Evolutionary conservation across 2,797 vertebrate species (phyloP), one percentile per base, ranked within the genome.

Genomic region (Gymnopithys bicolor): DNA sequence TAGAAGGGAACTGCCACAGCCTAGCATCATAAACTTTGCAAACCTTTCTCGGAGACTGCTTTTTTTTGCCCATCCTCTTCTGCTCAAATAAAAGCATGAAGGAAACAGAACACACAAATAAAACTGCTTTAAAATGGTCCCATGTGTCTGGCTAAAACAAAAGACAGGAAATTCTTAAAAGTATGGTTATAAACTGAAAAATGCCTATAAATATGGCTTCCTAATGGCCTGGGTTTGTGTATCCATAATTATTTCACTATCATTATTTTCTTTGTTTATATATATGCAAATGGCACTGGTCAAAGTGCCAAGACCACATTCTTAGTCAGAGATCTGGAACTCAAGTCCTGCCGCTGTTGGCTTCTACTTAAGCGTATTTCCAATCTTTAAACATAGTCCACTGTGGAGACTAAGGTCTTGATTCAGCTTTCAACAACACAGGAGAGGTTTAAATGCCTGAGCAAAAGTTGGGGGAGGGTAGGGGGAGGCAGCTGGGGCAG

Each of bases 101-200:
- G 93, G 91, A 97, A 97, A 94, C 91, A 85, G 87, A 96, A 69
- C 81, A 52, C 56, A 93, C 89, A 95, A 95, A 95, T 94, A 96
- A 94, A 93, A 91, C 5, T 12, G 55, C 43, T 69, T 91, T 93
- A 87, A 93, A 97, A 84, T 86, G 87, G 87, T 88, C 82, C 82
- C 84, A 59, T 32, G 71, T 69, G 76, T 56, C 91, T 85, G 58
- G 41, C 73, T 92, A 69, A 95, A 94, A 96, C 79, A 92, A 91
- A 93, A 95, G 87, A 67, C 71, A 96, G 95, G 90, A 96, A 92
- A 92, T 91, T 92, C 87, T 94, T 84, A 35, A 80, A 92, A 94
- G 32, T 66, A 48, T 28, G 25, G 81, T 87, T 92, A 52, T 94
- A 94, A 94, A 89, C 53, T 78, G 48, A 81, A 85, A 95, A 85